These are phyloP conservation scores for Mastomys natalensis DNA, from an alignment of 2,113 vertebrate species.

Conservation along the genomic window DNA sequence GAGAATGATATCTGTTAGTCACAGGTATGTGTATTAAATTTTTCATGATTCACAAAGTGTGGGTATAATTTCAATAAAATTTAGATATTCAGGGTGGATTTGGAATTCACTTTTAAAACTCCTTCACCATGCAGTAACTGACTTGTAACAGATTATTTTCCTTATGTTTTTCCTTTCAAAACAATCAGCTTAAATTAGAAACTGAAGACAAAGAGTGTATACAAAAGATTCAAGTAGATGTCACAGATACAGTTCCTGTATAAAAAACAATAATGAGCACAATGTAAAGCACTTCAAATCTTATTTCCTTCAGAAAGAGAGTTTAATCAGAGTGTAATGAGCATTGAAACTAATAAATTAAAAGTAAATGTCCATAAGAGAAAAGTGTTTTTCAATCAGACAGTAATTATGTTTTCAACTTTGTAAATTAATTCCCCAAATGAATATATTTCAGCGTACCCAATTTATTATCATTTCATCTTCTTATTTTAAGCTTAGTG, in stretches of 20 bases:
- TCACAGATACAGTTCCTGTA: slow-evolving; percentile 77
- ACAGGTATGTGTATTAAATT: background rate
- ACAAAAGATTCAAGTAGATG: slow-evolving; percentile 77
- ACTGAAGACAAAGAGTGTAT: slow-evolving; percentile 71
- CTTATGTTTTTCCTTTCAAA: slow-evolving; percentile 51
- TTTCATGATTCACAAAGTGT: background rate
- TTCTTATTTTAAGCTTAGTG: slow-evolving; percentile 75
- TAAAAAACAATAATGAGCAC: slow-evolving; percentile 80
- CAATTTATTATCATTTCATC: slow-evolving; percentile 77
- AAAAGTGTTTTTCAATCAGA: slow-evolving; percentile 83
- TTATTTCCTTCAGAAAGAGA: slow-evolving; percentile 84
- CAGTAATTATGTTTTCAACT: slow-evolving; percentile 86
- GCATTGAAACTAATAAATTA: slow-evolving; percentile 88
- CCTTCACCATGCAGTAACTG: slow-evolving; percentile 66
- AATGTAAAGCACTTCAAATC: slow-evolving; percentile 83
- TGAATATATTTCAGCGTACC: slow-evolving; percentile 78
- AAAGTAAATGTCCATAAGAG: slow-evolving; percentile 86
- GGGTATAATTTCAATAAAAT: slow-evolving; percentile 39
- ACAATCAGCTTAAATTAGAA: slow-evolving; percentile 83
- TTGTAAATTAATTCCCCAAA: slow-evolving; percentile 85
- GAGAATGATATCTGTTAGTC: background rate
- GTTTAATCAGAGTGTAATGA: slow-evolving; percentile 86
- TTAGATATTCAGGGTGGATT: slow-evolving; percentile 35
- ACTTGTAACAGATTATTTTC: slow-evolving; percentile 75
- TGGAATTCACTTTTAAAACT: slow-evolving; percentile 65